These are phyloP conservation scores for Drosophila neonasuta DNA, from an alignment of 2,888 invertebrate species.

Conservation along the genomic window DNA sequence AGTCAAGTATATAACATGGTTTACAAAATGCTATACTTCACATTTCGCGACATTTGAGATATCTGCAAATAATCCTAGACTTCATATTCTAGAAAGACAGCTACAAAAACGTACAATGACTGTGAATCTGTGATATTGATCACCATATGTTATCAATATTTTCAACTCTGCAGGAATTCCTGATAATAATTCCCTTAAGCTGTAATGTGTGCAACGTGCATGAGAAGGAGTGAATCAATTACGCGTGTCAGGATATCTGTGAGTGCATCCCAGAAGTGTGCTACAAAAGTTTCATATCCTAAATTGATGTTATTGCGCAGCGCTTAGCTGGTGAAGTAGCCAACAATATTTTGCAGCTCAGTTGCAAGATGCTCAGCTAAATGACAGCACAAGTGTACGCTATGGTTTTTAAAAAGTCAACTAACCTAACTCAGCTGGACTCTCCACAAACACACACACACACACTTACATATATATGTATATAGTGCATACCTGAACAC, in stretches of 20 bases:
- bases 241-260: background rate
- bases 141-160: no score
- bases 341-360: slow-evolving; percentile 47
- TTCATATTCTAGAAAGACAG: no score
- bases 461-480: background rate
- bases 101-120: no score
- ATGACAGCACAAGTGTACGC: slow-evolving; percentile 50
- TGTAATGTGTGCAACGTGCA: background rate
- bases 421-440: slow-evolving; percentile 41
- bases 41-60: no score
- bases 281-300: slow-evolving; percentile 1
- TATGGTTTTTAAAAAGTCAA: slow-evolving; percentile 53
- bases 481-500: background rate
- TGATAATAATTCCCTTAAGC: no score
- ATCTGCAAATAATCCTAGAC: no score
- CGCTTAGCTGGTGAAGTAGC: slow-evolving; percentile 37
- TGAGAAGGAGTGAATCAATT: slow-evolving; percentile 6
- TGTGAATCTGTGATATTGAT: no score
- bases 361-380: slow-evolving; percentile 45
- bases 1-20: no score
- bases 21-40: no score
- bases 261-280: background rate
- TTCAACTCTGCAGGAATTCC: no score
- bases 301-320: slow-evolving; percentile 23
- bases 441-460: background rate